A percentile compares a stretch with the other conserved stretches of the same genome.
These are phyloP conservation scores for Dichetophora obliterata DNA, from an alignment of 2,888 invertebrate species.

Conservation along the genomic window DNA sequence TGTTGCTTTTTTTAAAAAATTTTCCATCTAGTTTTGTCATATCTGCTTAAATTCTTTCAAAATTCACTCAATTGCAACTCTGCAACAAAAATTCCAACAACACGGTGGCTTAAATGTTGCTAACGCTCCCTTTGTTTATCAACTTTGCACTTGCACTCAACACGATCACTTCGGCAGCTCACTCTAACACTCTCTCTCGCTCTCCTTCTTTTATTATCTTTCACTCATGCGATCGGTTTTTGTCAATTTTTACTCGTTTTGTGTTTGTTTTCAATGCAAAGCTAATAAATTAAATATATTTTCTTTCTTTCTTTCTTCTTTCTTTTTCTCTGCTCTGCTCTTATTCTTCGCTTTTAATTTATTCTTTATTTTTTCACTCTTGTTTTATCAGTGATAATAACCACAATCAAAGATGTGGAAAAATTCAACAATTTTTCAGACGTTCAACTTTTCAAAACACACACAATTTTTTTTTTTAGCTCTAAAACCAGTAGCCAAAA, in stretches of 20 bases:
- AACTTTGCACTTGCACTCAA: too few species aligned
- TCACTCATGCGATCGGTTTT: background rate
- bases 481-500: background rate
- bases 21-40: too few species aligned
- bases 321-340: slow-evolving; percentile 33
- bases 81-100: too few species aligned
- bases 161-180: too few species aligned
- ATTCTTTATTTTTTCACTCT: slow-evolving; percentile 5
- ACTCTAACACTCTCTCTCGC: background rate
- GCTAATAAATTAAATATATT: slow-evolving; percentile 10
- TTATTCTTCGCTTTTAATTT: slow-evolving; percentile 24
- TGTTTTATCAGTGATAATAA: slow-evolving; percentile 30
- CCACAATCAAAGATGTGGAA: background rate
- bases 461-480: too few species aligned
- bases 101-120: too few species aligned
- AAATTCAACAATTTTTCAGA: slow-evolving; percentile 11
- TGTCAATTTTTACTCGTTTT: slow-evolving; percentile 26
- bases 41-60: too few species aligned
- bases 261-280: too few species aligned
- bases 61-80: too few species aligned
- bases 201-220: background rate
- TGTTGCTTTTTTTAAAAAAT: too few species aligned
- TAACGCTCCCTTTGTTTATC: background rate
- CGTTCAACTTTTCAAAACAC: background rate
- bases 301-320: slow-evolving; percentile 30